Conservation (phyloP, 2,888 invertebrate genomes). For the Andrena fulva region DNA sequence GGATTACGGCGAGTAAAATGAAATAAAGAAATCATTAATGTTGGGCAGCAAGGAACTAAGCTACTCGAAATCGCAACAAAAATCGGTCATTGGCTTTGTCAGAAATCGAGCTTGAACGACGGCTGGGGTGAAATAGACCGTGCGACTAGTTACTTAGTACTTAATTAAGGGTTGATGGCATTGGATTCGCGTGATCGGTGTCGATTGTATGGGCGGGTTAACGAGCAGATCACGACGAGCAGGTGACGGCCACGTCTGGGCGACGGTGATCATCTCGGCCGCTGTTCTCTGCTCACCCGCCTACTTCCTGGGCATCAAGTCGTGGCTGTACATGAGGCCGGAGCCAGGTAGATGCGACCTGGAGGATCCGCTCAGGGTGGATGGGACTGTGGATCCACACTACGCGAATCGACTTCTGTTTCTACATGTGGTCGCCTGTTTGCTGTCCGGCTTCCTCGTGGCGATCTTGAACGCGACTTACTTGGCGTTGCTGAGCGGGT, state of each 20-base stretch:
- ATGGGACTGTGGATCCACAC: slow-evolving; percentile 21
- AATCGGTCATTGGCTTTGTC: too few species aligned
- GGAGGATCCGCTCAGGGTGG: slow-evolving; percentile 6
- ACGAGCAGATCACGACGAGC: slow-evolving; percentile 53
- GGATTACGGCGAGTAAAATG: too few species aligned
- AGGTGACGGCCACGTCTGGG: slow-evolving; percentile 68
- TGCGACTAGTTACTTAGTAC: too few species aligned
- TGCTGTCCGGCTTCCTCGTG: slow-evolving; percentile 63
- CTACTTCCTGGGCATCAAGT: slow-evolving; percentile 61
- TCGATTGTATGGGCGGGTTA: slow-evolving; percentile 38
- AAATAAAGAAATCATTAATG: too few species aligned
- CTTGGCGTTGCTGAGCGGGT: slow-evolving; percentile 43
- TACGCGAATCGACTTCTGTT: slow-evolving; percentile 60
- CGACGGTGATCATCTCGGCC: slow-evolving; percentile 54
- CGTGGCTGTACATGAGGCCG: slow-evolving; percentile 16
- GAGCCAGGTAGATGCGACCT: neutral
- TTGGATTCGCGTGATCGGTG: neutral
- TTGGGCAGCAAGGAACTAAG: too few species aligned
- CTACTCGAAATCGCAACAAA: too few species aligned
- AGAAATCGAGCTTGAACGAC: too few species aligned
- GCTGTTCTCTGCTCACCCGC: slow-evolving; percentile 60
- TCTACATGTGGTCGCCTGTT: slow-evolving; percentile 63
- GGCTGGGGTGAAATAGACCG: too few species aligned
- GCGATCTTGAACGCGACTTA: slow-evolving; percentile 56
- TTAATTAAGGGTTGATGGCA: neutral